Percentiles rank a stretch among this genome's conserved stretches.
These are phyloP conservation scores for Chaetophractus vellerosus DNA, from an alignment of 2,797 vertebrate genomes.

Conservation along the genomic window DNA sequence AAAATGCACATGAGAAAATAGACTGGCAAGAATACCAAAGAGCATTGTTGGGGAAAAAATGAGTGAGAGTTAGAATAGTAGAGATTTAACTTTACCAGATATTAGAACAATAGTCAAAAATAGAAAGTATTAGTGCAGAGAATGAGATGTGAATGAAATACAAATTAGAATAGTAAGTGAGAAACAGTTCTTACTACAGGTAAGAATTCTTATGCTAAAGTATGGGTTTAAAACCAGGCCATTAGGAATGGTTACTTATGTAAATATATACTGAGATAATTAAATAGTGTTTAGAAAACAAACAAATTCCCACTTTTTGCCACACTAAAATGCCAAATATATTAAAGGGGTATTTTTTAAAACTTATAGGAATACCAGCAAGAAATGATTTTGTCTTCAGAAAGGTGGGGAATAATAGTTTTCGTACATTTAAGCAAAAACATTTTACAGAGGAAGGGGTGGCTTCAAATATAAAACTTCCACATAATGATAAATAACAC, in stretches of 20 bases:
- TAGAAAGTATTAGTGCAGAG: not conserved
- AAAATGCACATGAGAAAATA: not conserved
- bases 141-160: not conserved
- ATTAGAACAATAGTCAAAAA: not conserved
- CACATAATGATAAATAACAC: not conserved
- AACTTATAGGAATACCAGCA: slow-evolving; percentile 9
- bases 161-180: slow-evolving; percentile 12
- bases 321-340: not conserved
- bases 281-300: not conserved
- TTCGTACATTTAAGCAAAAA: not conserved
- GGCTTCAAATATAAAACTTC: not conserved
- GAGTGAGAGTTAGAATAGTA: not conserved
- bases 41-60: not conserved
- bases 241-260: not conserved
- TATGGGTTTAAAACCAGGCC: not conserved
- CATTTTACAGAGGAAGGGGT: not conserved
- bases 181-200: not conserved
- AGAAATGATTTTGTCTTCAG: slow-evolving; percentile 45
- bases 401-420: not conserved
- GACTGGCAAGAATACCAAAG: not conserved
- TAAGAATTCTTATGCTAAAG: not conserved
- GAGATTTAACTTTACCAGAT: not conserved
- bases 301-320: not conserved
- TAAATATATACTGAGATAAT: not conserved
- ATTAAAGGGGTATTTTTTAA: not conserved